Evolutionary conservation across 2,888 invertebrate genomes (phyloP).

Genomic region (Drosophila acutilabella): DNA sequence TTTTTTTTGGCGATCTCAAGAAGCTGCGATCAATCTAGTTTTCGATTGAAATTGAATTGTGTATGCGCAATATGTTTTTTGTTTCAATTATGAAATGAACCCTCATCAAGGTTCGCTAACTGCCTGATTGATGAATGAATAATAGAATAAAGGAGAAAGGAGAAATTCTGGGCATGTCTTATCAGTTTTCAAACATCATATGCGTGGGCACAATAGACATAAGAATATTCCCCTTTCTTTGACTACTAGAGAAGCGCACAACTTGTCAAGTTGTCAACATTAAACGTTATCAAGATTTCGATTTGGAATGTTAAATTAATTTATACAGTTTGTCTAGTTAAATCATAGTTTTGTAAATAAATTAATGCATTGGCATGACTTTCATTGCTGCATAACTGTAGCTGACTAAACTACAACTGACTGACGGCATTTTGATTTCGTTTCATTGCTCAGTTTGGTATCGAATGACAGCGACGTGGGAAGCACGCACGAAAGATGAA

Average conservation of each 20-base stretch:
- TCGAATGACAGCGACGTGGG: constrained; percentile 82
- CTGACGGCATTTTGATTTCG: constrained; percentile 79
- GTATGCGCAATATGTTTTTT: constrained; percentile 71
- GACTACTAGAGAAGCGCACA: constrained; percentile 70
- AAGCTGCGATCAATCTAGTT: constrained; percentile 57
- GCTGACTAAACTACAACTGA: constrained; percentile 44
- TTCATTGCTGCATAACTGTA: constrained; percentile 28
- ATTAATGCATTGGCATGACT: constrained; percentile 74
- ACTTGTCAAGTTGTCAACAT: constrained; percentile 62
- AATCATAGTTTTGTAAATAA: constrained; percentile 32
- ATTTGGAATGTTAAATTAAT: constrained; percentile 52
- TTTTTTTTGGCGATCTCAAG: constrained; percentile 37
- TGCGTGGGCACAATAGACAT: constrained; percentile 50
- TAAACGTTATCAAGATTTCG: constrained; percentile 40
- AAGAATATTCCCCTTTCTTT: constrained; percentile 26
- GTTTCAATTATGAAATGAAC: constrained; percentile 63
- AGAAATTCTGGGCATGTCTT: constrained; percentile 48
- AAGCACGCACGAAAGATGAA: constrained; percentile 79
- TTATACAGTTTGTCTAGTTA: constrained; percentile 37
- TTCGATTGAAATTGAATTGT: constrained; percentile 37
- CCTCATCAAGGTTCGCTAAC: constrained; percentile 68
- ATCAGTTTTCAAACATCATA: constrained; percentile 54
- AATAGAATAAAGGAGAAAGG: constrained; percentile 32
- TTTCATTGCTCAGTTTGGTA: constrained; percentile 56
- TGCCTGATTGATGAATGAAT: constrained; percentile 51